Conservation (phyloP, 2,888 invertebrate species). For the Troides oblongomaculatus region DNA sequence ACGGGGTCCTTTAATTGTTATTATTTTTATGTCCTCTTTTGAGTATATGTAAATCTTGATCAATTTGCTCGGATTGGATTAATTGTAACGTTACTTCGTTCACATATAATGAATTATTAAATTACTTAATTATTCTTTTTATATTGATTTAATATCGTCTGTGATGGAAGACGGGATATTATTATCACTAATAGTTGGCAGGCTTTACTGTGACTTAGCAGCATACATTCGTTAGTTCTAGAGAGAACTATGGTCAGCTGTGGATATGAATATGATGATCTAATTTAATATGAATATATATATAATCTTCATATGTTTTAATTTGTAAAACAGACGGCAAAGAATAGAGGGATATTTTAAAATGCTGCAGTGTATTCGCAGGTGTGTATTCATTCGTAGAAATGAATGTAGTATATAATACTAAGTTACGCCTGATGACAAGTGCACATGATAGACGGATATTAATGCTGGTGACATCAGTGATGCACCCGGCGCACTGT, state of each 20-base stretch:
- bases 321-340: too few species aligned
- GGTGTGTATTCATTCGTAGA: conserved; percentile 34
- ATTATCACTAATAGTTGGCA: too few species aligned
- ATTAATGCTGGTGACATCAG: conserved; percentile 38
- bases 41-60: not conserved
- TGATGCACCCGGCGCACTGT: conserved; percentile 32
- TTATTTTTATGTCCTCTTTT: not conserved
- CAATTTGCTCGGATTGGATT: not conserved
- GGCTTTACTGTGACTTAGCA: too few species aligned
- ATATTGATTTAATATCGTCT: too few species aligned
- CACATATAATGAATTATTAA: not conserved
- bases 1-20: not conserved
- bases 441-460: conserved; percentile 35
- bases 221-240: too few species aligned
- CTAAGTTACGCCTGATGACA: conserved; percentile 36
- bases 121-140: too few species aligned
- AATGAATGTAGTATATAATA: conserved; percentile 37
- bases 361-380: conserved; percentile 12
- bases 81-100: not conserved
- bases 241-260: too few species aligned
- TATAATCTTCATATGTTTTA: too few species aligned
- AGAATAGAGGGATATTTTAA: not conserved
- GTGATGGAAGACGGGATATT: too few species aligned
- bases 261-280: too few species aligned
- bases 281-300: too few species aligned